Evolutionary conservation across 2,113 vertebrate genomes (phyloP), one percentile per base, ranked within the genome.

Genomic region (Urocynchramus pylzowi): DNA sequence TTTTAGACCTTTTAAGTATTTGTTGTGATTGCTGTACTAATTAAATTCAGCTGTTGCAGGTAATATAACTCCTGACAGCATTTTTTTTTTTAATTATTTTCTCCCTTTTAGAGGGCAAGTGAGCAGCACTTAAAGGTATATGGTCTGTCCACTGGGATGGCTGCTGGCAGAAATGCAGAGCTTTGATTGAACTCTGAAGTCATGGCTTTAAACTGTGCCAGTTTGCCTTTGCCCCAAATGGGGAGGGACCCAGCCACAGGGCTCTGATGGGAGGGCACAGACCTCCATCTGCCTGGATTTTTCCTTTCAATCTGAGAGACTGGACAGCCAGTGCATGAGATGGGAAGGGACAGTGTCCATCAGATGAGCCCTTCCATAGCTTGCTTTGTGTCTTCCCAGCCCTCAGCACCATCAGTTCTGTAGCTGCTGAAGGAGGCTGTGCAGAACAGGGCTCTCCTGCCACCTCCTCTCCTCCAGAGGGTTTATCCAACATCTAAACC

Each of bases 11-110:
- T 96, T 96, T 77, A 96, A 97, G 94, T 90, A 95, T 93, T 97
- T 96, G 91, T 97, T 96, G 93, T 96, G 93, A 95, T 97, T 95
- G 89, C 2, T 16, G 57, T 76, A 92, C 95, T 97, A 96, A 97
- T 97, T 97, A 96, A 96, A 89, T 94, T 94, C 95, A 95, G 91
- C 88, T 97, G 97, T 78, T 92, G 78, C 93, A 96, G 93, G 95
- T 96, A 96, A 95, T 94, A 95, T 94, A 96, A 97, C 54, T 82
- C 96, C 86, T 83, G 88, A 90, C 69, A 91, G 94, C 30, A 89
- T 39, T 37, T 16, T 0, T 31, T 33, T 33, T 33, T 15, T 49
- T 30, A 61, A 52, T 75, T 69, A 90, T 70, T 92, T 95, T 95
- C 83, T 95, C 56, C 76, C 68, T 90, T 95, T 92, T 81, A 85